phyloP scores from a whole-genome alignment of 2,888 invertebrate genomes.

The Campopleginae sp. region DNA sequence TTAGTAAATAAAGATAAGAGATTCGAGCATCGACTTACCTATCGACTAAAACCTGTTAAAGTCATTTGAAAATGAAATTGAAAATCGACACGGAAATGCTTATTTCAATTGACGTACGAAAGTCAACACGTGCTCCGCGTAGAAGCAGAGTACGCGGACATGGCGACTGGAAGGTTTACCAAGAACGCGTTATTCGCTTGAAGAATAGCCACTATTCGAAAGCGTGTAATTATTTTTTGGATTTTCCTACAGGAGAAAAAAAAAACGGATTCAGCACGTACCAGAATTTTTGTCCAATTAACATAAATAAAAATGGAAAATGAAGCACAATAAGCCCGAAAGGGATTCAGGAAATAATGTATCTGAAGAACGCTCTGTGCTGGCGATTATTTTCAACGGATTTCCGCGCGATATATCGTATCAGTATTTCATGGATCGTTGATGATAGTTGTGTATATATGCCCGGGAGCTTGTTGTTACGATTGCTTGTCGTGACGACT shows the following conservation, averaged over 20 bases:
- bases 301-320: background rate
- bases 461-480: background rate
- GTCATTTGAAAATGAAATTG: conserved; percentile 7
- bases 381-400: background rate
- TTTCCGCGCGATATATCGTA: conserved; percentile 16
- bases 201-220: background rate
- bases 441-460: conserved; percentile 13
- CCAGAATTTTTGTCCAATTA: background rate
- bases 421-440: conserved; percentile 25
- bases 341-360: background rate
- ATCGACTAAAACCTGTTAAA: background rate
- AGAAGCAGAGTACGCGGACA: background rate
- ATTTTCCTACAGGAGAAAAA: background rate
- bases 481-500: conserved; percentile 43
- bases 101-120: background rate
- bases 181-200: background rate
- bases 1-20: background rate
- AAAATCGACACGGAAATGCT: background rate
- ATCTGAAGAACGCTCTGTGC: background rate
- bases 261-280: background rate
- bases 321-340: background rate
- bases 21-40: background rate
- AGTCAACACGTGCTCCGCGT: background rate
- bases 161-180: background rate
- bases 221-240: background rate